Evolutionary conservation across 53 echinoderm and acorn worm genomes (phyloP).

Genomic region (Paracentrotus lividus): DNA sequence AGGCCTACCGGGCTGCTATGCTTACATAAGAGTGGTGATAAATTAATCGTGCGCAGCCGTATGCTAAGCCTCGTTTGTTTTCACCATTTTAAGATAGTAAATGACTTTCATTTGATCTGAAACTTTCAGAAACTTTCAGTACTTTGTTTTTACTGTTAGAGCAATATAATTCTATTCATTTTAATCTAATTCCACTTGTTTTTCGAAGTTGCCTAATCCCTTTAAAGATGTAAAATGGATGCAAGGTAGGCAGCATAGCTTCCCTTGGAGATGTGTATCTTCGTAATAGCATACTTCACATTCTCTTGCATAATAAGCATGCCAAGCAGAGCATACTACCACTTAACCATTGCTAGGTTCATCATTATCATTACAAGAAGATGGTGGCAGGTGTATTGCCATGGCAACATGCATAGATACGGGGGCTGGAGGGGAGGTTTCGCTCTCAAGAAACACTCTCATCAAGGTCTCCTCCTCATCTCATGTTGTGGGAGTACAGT

Average conservation of each 20-base stretch:
- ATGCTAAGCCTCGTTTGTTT: too few relatives aligned
- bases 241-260: background rate
- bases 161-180: too few relatives aligned
- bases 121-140: too few relatives aligned
- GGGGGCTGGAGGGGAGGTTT: background rate
- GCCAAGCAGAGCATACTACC: slow-evolving; percentile 7
- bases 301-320: slow-evolving; percentile 33
- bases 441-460: background rate
- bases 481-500: background rate
- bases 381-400: slow-evolving; percentile 21
- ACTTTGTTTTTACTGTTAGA: too few relatives aligned
- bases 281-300: background rate
- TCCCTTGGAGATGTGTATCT: background rate
- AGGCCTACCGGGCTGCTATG: too few relatives aligned
- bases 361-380: background rate
- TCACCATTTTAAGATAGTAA: too few relatives aligned
- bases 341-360: background rate
- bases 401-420: slow-evolving; percentile 39
- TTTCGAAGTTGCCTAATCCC: too few relatives aligned
- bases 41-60: too few relatives aligned
- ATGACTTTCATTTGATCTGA: too few relatives aligned
- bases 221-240: background rate
- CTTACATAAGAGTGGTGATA: too few relatives aligned
- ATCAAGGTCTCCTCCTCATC: background rate
- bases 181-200: too few relatives aligned